Conservation (phyloP, 2,888 invertebrate species). For the Bruchidius siliquastri region DNA sequence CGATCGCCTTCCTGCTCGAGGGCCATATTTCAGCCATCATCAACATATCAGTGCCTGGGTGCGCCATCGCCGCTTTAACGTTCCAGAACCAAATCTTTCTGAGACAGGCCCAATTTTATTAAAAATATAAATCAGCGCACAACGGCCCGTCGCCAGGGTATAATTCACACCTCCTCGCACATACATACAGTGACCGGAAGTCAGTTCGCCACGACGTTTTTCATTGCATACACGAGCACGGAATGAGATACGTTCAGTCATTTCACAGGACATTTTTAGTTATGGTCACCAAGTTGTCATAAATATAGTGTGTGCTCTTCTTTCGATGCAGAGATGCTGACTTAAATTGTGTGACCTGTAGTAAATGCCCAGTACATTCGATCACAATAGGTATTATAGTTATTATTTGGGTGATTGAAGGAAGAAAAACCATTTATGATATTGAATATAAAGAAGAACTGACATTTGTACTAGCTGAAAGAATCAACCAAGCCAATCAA, state of each 20-base stretch:
- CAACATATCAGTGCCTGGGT: conserved; percentile 18
- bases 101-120: conserved; percentile 28
- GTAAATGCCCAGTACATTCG: too few relatives aligned
- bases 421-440: too few relatives aligned
- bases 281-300: too few relatives aligned
- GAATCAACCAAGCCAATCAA: too few relatives aligned
- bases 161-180: neutral
- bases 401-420: too few relatives aligned
- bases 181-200: neutral
- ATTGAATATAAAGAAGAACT: too few relatives aligned
- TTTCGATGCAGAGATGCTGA: too few relatives aligned
- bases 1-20: neutral
- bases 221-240: neutral
- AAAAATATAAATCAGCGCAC: conserved; percentile 49
- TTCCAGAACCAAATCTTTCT: neutral
- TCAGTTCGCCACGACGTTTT: neutral
- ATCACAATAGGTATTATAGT: too few relatives aligned
- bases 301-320: too few relatives aligned
- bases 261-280: too few relatives aligned
- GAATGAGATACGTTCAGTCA: neutral
- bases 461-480: too few relatives aligned
- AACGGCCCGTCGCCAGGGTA: neutral
- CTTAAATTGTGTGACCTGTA: too few relatives aligned
- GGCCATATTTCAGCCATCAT: conserved; percentile 19
- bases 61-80: conserved; percentile 11